A percentile compares a stretch with the other conserved stretches of the same genome.
Evolutionary conservation across 2,888 invertebrate genomes (phyloP).

Genomic region (Acrobasis consociella): DNA sequence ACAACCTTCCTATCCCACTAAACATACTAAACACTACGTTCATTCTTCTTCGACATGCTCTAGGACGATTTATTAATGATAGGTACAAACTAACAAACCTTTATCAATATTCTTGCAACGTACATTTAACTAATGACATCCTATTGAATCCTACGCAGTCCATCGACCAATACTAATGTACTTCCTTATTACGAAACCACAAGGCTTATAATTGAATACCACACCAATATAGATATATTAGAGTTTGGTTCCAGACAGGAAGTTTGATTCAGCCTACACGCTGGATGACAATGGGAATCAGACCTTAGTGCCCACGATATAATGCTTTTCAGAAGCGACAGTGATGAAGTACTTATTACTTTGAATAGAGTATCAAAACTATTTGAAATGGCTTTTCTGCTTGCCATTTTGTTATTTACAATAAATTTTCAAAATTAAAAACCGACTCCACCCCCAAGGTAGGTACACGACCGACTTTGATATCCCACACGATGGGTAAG

Average conservation of each 20-base stretch:
- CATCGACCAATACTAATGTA: not conserved
- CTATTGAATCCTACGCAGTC: constrained; percentile 14
- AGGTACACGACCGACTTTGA: no score
- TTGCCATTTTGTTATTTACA: not conserved
- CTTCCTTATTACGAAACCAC: constrained; percentile 1
- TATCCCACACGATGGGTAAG: no score
- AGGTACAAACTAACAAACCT: not conserved
- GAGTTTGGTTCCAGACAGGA: constrained; percentile 7
- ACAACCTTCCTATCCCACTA: no score
- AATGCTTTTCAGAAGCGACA: constrained; percentile 30
- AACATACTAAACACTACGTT: no score
- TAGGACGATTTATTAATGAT: not conserved
- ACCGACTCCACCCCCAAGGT: no score
- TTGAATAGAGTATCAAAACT: not conserved
- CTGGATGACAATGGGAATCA: constrained; percentile 36
- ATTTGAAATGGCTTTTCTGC: not conserved
- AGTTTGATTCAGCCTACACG: constrained; percentile 33
- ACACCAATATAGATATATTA: not conserved
- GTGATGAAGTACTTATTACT: constrained; percentile 15
- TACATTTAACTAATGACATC: constrained; percentile 17
- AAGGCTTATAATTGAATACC: not conserved
- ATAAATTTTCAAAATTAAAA: no score
- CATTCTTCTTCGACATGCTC: not conserved
- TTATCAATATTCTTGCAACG: constrained; percentile 3
- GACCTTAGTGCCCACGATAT: constrained; percentile 39